Evolutionary conservation across 2,113 vertebrate species (phyloP), one percentile per base, ranked within the genome.

Genomic region (Mirza zaza): DNA sequence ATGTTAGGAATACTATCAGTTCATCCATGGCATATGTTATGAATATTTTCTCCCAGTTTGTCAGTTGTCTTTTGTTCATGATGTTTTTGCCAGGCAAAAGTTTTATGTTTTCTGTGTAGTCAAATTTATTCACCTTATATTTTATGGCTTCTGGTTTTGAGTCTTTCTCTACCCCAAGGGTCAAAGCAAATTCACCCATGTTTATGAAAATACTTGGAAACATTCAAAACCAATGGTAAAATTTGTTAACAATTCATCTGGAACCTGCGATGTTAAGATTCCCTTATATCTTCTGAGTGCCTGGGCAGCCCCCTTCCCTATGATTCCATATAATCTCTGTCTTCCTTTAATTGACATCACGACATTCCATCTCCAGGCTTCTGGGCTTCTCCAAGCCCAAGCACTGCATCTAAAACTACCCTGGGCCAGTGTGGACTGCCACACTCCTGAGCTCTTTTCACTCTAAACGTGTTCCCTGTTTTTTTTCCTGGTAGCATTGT

Each of bases 251-350:
- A 42, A 21, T 45, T 11, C 32, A 3, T 20, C n/a, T 67, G n/a
- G 52, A 65, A 32, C 48, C 50, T 36, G 39, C 36, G 17, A 0
- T 3, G 23, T 21, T 45, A 4, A 76, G 17, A 55, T 25, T 23
- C 36, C 9, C 23, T 39, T 21, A 0, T 25, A 2, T 68, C 50
- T 76, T 20, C 29, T n/a, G 0, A 9, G 0, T 5, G 8, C 55
- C 5, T 5, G 2, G 23, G 32, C 18, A 10, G 27, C 23, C 0
- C 11, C 73, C 59, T 42, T n/a, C 4, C 0, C 5, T 0, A 7
- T 25, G 17, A 3, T 4, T 8, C 8, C 82, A 8, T 2, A 75
- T 4, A 4, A 0, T 25, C 32, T 8, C 0, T 36, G 17, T 3
- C 32, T 3, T 21, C 29, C 39, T 18, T 27, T 15, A 15, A 7